Conservation (phyloP, 1,140 invertebrate species). For the Zophobas morio region DNA sequence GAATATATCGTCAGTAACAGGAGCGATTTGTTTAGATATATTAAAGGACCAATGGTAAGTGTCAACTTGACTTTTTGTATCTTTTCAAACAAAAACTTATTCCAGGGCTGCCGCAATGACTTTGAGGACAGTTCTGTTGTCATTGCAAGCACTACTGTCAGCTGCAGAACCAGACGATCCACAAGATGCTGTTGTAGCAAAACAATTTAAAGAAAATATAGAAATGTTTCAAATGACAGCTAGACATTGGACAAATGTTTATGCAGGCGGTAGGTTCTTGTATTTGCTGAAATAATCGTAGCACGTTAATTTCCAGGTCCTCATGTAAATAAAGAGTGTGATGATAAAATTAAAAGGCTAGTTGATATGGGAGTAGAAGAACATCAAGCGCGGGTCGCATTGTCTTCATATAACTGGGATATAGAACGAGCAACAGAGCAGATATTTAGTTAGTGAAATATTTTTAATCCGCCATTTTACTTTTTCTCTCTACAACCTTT, state of each 20-base stretch:
- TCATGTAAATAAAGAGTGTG: constrained; percentile 80
- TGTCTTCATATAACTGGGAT: constrained; percentile 93
- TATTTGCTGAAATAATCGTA: not conserved
- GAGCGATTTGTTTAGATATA: constrained; percentile 99
- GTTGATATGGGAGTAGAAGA: constrained; percentile 92
- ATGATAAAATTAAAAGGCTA: constrained; percentile 85
- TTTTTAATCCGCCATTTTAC: constrained; percentile 29
- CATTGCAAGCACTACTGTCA: constrained; percentile 92
- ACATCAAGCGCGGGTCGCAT: constrained; percentile 84
- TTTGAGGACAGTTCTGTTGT: constrained; percentile 93
- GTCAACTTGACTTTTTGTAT: constrained; percentile 27
- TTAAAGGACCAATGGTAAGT: constrained; percentile 97
- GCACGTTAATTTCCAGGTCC: constrained; percentile 72
- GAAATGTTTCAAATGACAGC: constrained; percentile 92
- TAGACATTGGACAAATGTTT: constrained; percentile 94
- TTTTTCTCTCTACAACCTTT: constrained; percentile 26
- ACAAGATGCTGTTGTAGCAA: constrained; percentile 97
- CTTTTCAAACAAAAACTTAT: constrained; percentile 26
- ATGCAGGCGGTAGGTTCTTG: constrained; percentile 83
- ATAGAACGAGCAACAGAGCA: constrained; percentile 89
- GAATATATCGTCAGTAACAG: constrained; percentile 99
- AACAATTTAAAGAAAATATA: constrained; percentile 93
- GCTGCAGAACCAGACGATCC: constrained; percentile 97
- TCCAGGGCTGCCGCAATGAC: constrained; percentile 98
- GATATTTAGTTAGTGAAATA: constrained; percentile 85